Percentiles rank a stretch among this genome's conserved stretches.
Evolutionary conservation across 2,113 vertebrate genomes (phyloP).

Genomic region (Haemorhous mexicanus): DNA sequence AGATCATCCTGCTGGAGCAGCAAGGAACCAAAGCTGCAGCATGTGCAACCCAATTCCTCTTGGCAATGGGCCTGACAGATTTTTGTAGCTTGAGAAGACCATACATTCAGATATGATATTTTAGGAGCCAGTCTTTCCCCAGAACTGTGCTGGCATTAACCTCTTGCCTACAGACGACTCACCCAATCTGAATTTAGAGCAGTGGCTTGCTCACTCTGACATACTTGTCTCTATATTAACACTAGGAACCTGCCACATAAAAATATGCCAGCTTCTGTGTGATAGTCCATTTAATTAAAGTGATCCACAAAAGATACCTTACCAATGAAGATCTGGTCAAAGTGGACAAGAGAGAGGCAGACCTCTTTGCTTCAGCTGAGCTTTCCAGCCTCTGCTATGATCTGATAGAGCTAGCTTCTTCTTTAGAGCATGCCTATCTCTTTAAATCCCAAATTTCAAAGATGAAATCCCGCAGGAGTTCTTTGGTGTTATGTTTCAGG

Average conservation of each 20-base stretch:
- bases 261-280: background rate
- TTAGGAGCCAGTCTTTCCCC: slow-evolving; percentile 34
- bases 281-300: background rate
- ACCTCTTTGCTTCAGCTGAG: background rate
- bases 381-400: background rate
- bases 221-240: background rate
- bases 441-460: background rate
- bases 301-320: background rate
- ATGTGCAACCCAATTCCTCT: slow-evolving; percentile 30
- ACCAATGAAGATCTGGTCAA: background rate
- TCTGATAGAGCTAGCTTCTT: background rate
- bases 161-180: background rate
- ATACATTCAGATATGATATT: slow-evolving; percentile 41
- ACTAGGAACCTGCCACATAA: background rate
- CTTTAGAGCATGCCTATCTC: background rate
- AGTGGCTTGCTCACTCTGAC: background rate
- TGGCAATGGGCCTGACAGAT: slow-evolving; percentile 21
- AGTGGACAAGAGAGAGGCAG: background rate
- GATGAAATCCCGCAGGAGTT: background rate
- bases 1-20: background rate
- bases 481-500: background rate
- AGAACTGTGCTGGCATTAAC: slow-evolving; percentile 31
- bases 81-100: slow-evolving; percentile 44
- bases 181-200: background rate
- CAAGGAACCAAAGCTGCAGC: background rate